Base-by-base conservation (phyloP, 2,888 invertebrate genomes). In the Calameuta pallipes region DNA sequence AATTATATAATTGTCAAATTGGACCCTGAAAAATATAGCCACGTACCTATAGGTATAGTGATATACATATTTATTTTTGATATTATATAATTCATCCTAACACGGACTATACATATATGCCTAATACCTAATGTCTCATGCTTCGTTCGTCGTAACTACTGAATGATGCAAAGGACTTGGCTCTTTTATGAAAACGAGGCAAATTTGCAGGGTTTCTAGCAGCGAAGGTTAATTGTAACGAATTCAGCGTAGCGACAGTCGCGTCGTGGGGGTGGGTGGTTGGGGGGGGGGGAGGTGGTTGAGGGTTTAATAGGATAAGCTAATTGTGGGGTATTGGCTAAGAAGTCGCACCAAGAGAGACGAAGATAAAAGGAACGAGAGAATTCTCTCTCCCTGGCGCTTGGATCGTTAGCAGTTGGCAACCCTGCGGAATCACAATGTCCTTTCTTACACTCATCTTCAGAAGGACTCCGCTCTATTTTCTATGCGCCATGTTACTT, bases 321-420 rank as follows among this genome's bases (percentile, higher is more conserved):
- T 91, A 91, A 91, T 91, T 91, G 91, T 90, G 90, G 89, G 88
- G 85, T 91, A 91, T 91, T 91, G 91, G 91, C 89, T 90, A 89
- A 91, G 91, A 90, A 90, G 89, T 88, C 87, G 86, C 31, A 79
- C 81, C 76, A 76, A 80, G 85, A 86, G 86, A 86, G 86, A 82
- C 81, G 56, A 15, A 56, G 56, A 56, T 56, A 56, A 56, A 80
- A 78, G 80, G 80, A 83, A 81, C 77, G 81, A 75, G 77, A 77
- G 78, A 56, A 76, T 77, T 71, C 13, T 76, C 83, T 82, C 83
- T 83, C 78, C 84, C 80, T 80, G 83, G 82, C 84, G 85, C 84
- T 82, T 81, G 90, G 90, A 90, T 91, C 91, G 89, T 91, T 91
- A 91, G 91, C 88, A 86, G 87, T 86, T 84, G 85, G 88, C 84